Evolutionary conservation across 2,888 invertebrate species (phyloP), one percentile per base, ranked within the genome.

Genomic region (Melanostoma scalare): DNA sequence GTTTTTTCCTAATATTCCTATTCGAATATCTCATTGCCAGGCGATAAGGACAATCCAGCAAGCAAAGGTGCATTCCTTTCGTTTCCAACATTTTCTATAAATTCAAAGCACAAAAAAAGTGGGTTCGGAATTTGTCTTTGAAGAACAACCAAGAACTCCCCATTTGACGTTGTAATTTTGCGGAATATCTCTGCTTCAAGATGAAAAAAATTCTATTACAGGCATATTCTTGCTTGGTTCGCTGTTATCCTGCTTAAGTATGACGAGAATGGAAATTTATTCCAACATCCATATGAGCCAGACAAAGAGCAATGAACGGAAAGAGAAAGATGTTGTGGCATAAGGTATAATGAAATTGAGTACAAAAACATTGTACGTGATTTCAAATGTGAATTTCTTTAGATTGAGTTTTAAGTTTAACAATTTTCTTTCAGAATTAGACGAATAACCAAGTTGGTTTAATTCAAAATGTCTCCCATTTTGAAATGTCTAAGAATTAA

Each of bases 251-350:
- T 89, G 88, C 85, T 88, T 86, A 88, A 87, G 87, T 89, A 89
- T 89, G 89, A 89, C 90, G 88, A 90, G 89, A 89, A 89, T 90
- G 90, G 89, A 90, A 89, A 89, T 90, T 89, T 89, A 88, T 88
- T 89, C 36, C 50, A n/a, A 38, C 9, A 33, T 69, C 31, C 20
- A 33, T 69, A 4, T 30, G 6, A 20, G 63, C 30, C 53, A 8
- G 61, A 73, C 65, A 60, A 50, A 44, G 75, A 52, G 6, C 74
- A 50, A 75, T 69, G 61, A 58, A 68, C 53, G 55, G 68, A 75
- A 78, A 63, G 75, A 75, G 65, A 65, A 79, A 69, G 38, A 56
- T 38, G 58, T 6, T 61, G 44, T 36, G 30, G 65, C 50, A 56
- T 63, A 20, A 20, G 20, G 52, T n/a, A 6, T 9, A 53, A 20